phyloP scores from a whole-genome alignment of 2,113 vertebrate genomes.

The Sapajus apella region DNA sequence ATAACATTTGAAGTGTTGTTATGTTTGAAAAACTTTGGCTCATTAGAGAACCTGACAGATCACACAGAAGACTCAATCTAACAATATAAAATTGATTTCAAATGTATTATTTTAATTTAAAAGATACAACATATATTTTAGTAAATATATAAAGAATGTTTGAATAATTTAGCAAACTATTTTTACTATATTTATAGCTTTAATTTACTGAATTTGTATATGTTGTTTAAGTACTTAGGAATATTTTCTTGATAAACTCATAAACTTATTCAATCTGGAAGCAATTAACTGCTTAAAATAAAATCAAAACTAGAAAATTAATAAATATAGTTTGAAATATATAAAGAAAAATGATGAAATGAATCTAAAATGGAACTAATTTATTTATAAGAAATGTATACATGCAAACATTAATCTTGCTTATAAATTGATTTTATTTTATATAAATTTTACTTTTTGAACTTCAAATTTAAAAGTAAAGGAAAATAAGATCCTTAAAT shows the following conservation, averaged over 20 bases:
- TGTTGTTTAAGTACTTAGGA: not conserved
- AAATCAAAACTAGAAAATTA: not conserved
- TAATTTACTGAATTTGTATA: slow-evolving; percentile 1
- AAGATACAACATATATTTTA: not conserved
- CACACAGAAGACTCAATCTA: not conserved
- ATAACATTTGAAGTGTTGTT: not conserved
- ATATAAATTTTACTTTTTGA: not conserved
- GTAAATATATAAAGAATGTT: not conserved
- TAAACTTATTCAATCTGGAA: not conserved
- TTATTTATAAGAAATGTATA: not conserved
- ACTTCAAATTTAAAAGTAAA: not conserved
- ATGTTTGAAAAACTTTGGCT: not conserved
- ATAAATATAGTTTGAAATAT: not conserved
- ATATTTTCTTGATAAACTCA: not conserved
- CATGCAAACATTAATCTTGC: not conserved
- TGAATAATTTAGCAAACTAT: not conserved
- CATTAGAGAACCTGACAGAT: not conserved
- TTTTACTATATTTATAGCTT: not conserved
- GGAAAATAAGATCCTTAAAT: not conserved
- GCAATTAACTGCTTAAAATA: not conserved
- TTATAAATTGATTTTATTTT: not conserved
- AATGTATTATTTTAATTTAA: not conserved
- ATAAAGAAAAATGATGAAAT: not conserved
- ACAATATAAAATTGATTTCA: not conserved
- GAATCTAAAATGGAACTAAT: not conserved